Base-by-base conservation (phyloP, 2,888 invertebrate genomes). In the Orthonychiurus folsomi region DNA sequence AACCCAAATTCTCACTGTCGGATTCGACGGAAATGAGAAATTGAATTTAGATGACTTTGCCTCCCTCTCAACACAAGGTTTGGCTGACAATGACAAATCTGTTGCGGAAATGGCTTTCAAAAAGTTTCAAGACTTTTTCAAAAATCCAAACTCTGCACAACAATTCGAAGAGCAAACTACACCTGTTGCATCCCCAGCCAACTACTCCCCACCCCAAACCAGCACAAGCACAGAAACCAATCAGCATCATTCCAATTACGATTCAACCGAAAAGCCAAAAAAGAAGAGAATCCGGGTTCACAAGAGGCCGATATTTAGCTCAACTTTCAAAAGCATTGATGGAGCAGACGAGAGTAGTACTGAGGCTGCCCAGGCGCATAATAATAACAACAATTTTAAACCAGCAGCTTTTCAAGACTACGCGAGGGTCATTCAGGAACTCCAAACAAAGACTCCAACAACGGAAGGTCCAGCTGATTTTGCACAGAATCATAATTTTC, bases 11-110 rank as follows among this genome's bases (percentile, higher is more conserved):
- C 56, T 72, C 9, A 68, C 70, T 0, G 72, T 72, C 2, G 72
- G 72, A 18, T 72, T 72, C 58, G 70, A 69, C 26, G 70, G 72
- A n/a, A 68, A 72, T 65, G 72, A 72, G 59, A 67, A 69, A 18
- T 60, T 72, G 15, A 69, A 72, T 59, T 62, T 72, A 21, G 67
- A 71, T 23, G 70, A 72, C 37, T 72, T 72, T 59, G 67, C 67
- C 15, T 60, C 60, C 12, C 60, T 67, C 2, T 61, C 61, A 18
- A 61, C 69, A 3, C 61, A 52, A 12, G 64, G 63, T 3, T 59
- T 70, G 0, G 65, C 66, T 1, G 65, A 67, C 47, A 64, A 66
- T 53, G 72, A 72, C 48, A 69, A 69, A 55, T 66, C 66, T 53
- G 71, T 72, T 21, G 72, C 72, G 21, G 66, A 72, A 55, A 61